Conservation (phyloP, 2,797 vertebrate species). For the Poeciliopsis infans region DNA sequence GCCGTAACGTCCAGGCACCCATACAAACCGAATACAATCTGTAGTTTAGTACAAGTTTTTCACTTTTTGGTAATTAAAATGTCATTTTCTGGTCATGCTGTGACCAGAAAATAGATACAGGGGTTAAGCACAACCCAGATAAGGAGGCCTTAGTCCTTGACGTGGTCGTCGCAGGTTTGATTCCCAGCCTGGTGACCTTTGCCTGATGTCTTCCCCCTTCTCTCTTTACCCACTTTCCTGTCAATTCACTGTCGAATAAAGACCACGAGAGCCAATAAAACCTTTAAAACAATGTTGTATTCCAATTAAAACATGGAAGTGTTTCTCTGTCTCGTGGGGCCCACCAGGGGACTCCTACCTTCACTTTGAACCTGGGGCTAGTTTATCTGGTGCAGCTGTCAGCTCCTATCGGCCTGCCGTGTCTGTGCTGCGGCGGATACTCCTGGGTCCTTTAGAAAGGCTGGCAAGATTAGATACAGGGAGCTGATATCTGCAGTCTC, state of each 20-base stretch:
- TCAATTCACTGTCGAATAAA: too few relatives aligned
- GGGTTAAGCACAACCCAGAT: too few relatives aligned
- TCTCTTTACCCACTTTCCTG: too few relatives aligned
- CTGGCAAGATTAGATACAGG: conserved; percentile 73
- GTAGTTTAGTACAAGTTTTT: background rate
- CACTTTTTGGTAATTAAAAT: background rate
- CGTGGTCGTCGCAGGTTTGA: too few relatives aligned
- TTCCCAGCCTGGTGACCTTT: too few relatives aligned
- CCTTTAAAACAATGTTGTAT: too few relatives aligned
- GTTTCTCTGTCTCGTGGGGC: conserved; percentile 10
- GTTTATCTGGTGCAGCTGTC: conserved; percentile 55
- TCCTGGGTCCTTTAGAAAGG: conserved; percentile 70
- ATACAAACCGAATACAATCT: background rate
- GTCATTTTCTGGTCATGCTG: too few relatives aligned
- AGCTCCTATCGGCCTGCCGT: conserved; percentile 50
- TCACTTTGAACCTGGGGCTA: conserved; percentile 38
- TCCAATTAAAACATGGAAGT: background rate
- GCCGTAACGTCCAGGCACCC: background rate
- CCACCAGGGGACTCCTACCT: conserved; percentile 34
- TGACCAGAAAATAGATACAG: too few relatives aligned
- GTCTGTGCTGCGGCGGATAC: conserved; percentile 60
- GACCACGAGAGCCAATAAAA: too few relatives aligned
- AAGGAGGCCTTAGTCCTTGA: too few relatives aligned
- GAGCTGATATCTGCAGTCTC: conserved; percentile 64
- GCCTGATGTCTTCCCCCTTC: too few relatives aligned